A percentile compares a stretch with the other conserved stretches of the same genome.
Conservation (phyloP, 2,113 vertebrate genomes). For the Ceyx cyanopectus region DNA sequence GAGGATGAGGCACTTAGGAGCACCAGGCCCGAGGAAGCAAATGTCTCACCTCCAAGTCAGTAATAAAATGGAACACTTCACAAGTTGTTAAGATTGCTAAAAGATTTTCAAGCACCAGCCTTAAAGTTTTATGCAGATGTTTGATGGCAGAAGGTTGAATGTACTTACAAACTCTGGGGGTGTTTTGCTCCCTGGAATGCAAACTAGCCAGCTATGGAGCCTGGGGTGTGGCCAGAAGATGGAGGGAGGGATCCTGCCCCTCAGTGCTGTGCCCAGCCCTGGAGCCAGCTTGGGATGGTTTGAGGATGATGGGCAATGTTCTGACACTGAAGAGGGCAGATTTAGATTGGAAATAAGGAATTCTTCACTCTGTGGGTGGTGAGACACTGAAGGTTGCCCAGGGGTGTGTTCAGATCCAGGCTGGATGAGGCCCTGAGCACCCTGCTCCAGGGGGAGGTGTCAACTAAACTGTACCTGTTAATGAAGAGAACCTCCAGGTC, state of each 20-base stretch:
- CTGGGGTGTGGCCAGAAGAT: too few species aligned
- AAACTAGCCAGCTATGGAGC: background rate
- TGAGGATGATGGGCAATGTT: too few species aligned
- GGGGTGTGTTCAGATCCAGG: too few species aligned
- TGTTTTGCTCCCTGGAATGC: background rate
- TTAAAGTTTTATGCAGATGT: background rate
- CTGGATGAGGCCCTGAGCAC: too few species aligned
- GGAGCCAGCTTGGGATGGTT: too few species aligned
- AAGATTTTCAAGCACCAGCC: background rate
- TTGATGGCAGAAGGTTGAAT: background rate
- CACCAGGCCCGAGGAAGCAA: background rate
- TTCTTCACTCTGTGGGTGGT: too few species aligned
- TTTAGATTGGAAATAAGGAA: too few species aligned
- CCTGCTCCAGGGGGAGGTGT: too few species aligned
- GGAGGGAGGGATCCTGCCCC: too few species aligned
- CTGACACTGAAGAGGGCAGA: too few species aligned
- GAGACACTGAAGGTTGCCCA: too few species aligned
- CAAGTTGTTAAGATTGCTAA: background rate
- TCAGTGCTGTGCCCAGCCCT: too few species aligned
- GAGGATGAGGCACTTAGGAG: background rate
- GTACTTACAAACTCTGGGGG: background rate
- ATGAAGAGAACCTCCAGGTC: background rate
- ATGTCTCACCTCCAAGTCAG: background rate
- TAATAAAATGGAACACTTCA: background rate
- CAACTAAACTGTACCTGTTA: background rate